Conservation (phyloP, 2,797 vertebrate genomes). For the Micrastur ruficollis region DNA sequence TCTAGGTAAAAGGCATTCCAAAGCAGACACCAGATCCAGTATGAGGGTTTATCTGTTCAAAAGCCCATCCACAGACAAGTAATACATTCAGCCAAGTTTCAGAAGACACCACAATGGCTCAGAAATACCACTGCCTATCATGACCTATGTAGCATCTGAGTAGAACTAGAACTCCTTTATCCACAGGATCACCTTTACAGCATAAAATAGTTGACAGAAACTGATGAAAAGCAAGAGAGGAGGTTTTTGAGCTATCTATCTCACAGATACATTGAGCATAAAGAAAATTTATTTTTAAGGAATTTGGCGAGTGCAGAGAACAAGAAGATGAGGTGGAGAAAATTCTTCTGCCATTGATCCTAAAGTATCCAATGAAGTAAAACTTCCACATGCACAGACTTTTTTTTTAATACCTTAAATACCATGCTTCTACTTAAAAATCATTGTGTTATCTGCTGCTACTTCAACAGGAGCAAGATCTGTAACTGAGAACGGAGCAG, state of each 20-base stretch:
- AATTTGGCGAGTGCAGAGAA: not conserved
- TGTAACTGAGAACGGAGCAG: not conserved
- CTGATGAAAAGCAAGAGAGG: not conserved
- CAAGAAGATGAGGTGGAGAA: not conserved
- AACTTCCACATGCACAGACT: not conserved
- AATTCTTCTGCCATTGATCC: not conserved
- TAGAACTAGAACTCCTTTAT: not conserved
- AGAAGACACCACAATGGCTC: not conserved
- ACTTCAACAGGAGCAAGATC: not conserved
- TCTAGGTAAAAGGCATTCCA: not conserved
- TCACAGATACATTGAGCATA: not conserved
- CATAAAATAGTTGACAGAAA: not conserved
- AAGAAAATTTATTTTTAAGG: not conserved
- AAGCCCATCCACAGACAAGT: not conserved
- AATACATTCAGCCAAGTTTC: not conserved
- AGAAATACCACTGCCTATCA: not conserved
- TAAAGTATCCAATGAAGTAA: not conserved
- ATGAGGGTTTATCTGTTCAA: not conserved
- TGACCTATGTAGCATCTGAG: not conserved
- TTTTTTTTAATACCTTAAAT: not conserved
- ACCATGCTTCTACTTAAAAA: not conserved
- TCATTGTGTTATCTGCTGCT: not conserved
- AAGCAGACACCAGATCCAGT: not conserved
- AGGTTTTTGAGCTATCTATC: not conserved
- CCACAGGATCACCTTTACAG: not conserved